phyloP scores from a whole-genome alignment of 2,797 vertebrate genomes.

The Pseudomugil gertrudae region DNA sequence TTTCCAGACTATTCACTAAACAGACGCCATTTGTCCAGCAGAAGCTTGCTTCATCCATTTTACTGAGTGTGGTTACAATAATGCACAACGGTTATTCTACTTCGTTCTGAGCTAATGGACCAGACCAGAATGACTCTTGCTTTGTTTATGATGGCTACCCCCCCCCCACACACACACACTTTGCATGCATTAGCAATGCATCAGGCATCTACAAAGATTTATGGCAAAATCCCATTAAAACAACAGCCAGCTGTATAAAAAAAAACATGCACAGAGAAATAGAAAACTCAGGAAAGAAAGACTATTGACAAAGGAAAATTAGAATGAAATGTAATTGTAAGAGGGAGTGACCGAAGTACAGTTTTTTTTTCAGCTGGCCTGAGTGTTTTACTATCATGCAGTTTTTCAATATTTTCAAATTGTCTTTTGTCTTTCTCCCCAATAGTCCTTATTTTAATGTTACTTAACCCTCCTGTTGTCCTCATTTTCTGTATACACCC shows the following conservation, averaged over 20 bases:
- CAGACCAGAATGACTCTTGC: slow-evolving; percentile 15
- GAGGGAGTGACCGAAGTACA: slow-evolving; percentile 25
- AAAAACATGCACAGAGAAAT: not conserved
- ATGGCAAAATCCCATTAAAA: not conserved
- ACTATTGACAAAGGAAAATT: not conserved
- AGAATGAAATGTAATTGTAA: slow-evolving; percentile 5
- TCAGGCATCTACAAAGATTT: not conserved
- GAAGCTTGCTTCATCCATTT: slow-evolving; percentile 6
- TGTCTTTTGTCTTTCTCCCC: no score
- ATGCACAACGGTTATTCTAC: slow-evolving; percentile 6
- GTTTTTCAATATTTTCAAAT: no score
- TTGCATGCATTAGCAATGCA: not conserved
- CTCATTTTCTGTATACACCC: no score
- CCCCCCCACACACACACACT: no score
- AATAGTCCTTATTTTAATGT: no score
- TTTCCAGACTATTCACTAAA: slow-evolving; percentile 6
- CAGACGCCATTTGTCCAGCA: slow-evolving; percentile 23
- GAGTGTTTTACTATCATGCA: no score
- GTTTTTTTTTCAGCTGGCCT: slow-evolving; percentile 16
- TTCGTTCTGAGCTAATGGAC: slow-evolving; percentile 23
- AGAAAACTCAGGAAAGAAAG: not conserved
- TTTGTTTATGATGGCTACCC: slow-evolving; percentile 11
- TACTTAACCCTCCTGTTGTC: no score
- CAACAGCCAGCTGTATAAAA: not conserved
- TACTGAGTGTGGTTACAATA: slow-evolving; percentile 23